Base-by-base conservation (phyloP, 2,888 invertebrate genomes). In the Caenorhabditis sp. region DNA sequence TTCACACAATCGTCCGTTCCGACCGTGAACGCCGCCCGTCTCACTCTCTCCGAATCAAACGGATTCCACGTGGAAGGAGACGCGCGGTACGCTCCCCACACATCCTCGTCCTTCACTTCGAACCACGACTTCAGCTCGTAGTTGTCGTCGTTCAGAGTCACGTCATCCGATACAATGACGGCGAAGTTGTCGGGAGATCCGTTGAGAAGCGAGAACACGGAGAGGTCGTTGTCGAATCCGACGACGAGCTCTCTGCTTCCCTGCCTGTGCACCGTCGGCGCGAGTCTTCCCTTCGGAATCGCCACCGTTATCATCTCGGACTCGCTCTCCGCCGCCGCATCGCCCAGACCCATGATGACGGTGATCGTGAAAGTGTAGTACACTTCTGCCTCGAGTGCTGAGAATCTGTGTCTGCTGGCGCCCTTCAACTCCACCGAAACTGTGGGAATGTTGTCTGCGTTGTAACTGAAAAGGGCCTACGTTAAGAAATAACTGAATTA, bases 291-390 rank as follows among this genome's bases (percentile, higher is more conserved):
- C 50, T 78, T 73, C 13, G 80, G 80, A 24, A 88, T 84, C 8
- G 85, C 86, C 8, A 88, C 83, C 7, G 87, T 88, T 17, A 87
- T 78, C 79, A 85, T 85, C 71, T 88, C 88, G 32, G 83, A 83
- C 63, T 88, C 87, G 35, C 84, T 84, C 63, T 87, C 87, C 13
- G 86, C 86, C 22, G 86, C 85, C 7, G 83, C 80, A 27, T 78
- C 75, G 2, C 85, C 85, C 2, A 71, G 30, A 32, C 87, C 87
- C 86, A 86, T 87, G 32, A 87, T 83, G 6, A 88, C 88, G 5
- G 81, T 86, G 63, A 87, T 86, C 2, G 88, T 88, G 71, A 88
- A 88, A 8, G 88, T 88, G 73, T 88, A 88, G 72, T 86, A 88
- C 8, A 85, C 84, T 62, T 88, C 86, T 8, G 83, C 62, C 27